phyloP scores from a whole-genome alignment of 2,797 vertebrate genomes.

The Ctenochaetus hawaiiensis region DNA sequence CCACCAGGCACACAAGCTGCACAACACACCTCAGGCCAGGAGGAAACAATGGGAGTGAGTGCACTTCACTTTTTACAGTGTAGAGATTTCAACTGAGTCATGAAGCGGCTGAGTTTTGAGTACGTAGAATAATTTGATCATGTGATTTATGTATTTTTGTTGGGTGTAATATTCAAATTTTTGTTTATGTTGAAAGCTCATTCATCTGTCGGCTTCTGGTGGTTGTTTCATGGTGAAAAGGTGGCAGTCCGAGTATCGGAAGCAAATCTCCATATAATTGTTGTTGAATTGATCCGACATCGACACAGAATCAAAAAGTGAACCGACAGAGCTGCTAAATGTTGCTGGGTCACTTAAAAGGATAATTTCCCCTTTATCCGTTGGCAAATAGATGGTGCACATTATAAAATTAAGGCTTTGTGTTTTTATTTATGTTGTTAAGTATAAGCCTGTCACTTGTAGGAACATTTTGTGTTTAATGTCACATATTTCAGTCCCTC shows the following conservation, averaged over 20 bases:
- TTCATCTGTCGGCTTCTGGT: neutral
- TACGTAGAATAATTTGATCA: neutral
- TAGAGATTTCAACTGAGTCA: neutral
- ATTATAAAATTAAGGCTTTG: neutral
- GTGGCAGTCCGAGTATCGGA: too few relatives aligned
- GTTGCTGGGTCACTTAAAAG: neutral
- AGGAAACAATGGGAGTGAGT: constrained; percentile 94
- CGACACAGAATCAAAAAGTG: neutral
- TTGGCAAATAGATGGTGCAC: neutral
- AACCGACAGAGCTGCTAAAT: neutral
- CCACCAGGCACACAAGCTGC: constrained; percentile 90
- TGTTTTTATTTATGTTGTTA: too few relatives aligned
- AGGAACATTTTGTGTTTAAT: too few relatives aligned
- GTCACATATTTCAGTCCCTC: too few relatives aligned
- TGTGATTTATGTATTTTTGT: neutral
- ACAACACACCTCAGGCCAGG: constrained; percentile 89
- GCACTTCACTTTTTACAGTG: constrained; percentile 13
- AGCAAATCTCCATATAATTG: neutral
- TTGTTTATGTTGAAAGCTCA: too few relatives aligned
- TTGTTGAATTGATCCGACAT: neutral
- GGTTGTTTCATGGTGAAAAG: neutral
- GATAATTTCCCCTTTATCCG: neutral
- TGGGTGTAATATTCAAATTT: neutral
- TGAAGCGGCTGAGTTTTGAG: neutral
- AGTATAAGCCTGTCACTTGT: too few relatives aligned